Percentiles rank a stretch among this genome's conserved stretches.
Conservation (phyloP, 2,113 vertebrate species). For the Dascyllus trimaculatus region DNA sequence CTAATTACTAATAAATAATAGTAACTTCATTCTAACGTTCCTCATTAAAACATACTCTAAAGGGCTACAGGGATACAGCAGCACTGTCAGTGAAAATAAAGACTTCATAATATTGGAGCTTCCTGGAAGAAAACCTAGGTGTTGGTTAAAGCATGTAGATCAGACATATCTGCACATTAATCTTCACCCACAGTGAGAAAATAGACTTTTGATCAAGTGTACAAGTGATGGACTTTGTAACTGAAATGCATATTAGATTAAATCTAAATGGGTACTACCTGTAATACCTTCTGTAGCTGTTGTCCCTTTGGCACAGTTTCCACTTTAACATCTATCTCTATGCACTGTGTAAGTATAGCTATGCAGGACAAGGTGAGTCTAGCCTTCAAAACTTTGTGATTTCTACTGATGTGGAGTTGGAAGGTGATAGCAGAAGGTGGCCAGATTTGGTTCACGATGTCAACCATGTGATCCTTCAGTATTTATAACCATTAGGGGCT, state of each 20-base stretch:
- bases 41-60: conserved; percentile 24
- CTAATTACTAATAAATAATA: conserved; percentile 1
- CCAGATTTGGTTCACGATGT: conserved; percentile 79
- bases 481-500: conserved; percentile 82
- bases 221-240: conserved; percentile 1
- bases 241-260: conserved; percentile 22
- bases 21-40: conserved; percentile 7
- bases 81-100: conserved; percentile 30
- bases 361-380: conserved; percentile 82
- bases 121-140: neutral
- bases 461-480: conserved; percentile 76
- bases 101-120: conserved; percentile 23
- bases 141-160: neutral
- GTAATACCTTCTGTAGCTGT: conserved; percentile 18
- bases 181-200: neutral
- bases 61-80: conserved; percentile 40
- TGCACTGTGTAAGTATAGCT: conserved; percentile 47
- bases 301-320: conserved; percentile 62
- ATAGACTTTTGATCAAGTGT: conserved; percentile 1
- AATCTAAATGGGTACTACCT: conserved; percentile 24
- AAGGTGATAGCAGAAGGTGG: conserved; percentile 76
- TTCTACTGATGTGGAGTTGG: conserved; percentile 67
- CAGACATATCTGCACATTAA: neutral
- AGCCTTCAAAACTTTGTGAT: conserved; percentile 81
- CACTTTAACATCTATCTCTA: conserved; percentile 51